These are phyloP conservation scores for Drosophila phalerata DNA, from an alignment of 2,888 invertebrate species.

Conservation along the genomic window DNA sequence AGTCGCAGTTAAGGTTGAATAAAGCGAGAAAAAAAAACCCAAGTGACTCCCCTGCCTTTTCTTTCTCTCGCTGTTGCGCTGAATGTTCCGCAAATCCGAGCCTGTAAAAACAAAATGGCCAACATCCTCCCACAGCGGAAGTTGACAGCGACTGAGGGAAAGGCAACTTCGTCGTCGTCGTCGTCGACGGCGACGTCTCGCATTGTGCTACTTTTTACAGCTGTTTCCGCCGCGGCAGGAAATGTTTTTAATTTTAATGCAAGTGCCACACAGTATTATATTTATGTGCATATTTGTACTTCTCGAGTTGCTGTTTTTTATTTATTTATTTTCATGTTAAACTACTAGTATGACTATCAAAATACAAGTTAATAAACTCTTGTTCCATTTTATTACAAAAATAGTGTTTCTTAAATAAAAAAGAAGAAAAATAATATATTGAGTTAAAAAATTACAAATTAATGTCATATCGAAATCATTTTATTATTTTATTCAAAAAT, in stretches of 20 bases:
- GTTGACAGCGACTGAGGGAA: slow-evolving; percentile 37
- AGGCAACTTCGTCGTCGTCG: slow-evolving; percentile 1
- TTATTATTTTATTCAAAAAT: too few relatives aligned
- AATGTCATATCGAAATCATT: neutral
- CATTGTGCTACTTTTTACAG: slow-evolving; percentile 68
- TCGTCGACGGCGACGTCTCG: slow-evolving; percentile 11
- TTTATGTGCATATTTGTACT: slow-evolving; percentile 24
- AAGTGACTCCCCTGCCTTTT: slow-evolving; percentile 26
- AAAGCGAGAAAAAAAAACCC: slow-evolving; percentile 1
- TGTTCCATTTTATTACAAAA: neutral
- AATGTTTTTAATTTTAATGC: slow-evolving; percentile 77
- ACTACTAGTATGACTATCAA: slow-evolving; percentile 7
- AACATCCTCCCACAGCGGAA: slow-evolving; percentile 62
- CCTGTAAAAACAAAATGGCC: slow-evolving; percentile 76
- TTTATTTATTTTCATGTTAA: slow-evolving; percentile 1
- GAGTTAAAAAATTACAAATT: too few relatives aligned
- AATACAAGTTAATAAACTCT: neutral
- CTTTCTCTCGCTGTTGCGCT: slow-evolving; percentile 1
- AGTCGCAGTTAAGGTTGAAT: slow-evolving; percentile 32
- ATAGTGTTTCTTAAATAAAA: neutral
- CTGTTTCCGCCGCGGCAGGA: slow-evolving; percentile 67
- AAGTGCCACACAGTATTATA: slow-evolving; percentile 42
- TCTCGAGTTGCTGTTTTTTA: slow-evolving; percentile 2
- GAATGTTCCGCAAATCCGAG: slow-evolving; percentile 56
- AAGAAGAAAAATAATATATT: neutral